phyloP scores from a whole-genome alignment of 2,888 invertebrate genomes.

The Xestia sexstrigata region DNA sequence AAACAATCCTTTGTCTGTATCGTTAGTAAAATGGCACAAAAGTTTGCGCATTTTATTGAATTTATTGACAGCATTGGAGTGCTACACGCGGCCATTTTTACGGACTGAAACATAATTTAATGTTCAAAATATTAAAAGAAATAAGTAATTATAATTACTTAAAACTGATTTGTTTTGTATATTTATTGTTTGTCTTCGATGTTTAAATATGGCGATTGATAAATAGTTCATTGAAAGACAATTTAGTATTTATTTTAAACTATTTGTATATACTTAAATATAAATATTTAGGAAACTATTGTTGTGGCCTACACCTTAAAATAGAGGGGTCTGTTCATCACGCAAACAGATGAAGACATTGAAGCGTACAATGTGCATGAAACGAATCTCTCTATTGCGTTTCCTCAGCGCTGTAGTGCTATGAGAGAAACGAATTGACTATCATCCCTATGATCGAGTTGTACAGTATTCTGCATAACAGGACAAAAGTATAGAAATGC shows the following conservation, averaged over 20 bases:
- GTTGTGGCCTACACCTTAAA: slow-evolving; percentile 66
- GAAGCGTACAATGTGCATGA: slow-evolving; percentile 40
- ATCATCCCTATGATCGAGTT: slow-evolving; percentile 58
- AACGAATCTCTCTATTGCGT: slow-evolving; percentile 52
- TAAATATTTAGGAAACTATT: slow-evolving; percentile 60
- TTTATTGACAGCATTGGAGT: slow-evolving; percentile 64
- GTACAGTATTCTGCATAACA: slow-evolving; percentile 64
- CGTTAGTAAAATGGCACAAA: slow-evolving; percentile 57
- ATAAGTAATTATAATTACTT: slow-evolving; percentile 62
- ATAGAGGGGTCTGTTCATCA: slow-evolving; percentile 54
- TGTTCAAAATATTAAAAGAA: slow-evolving; percentile 66
- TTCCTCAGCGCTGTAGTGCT: slow-evolving; percentile 26
- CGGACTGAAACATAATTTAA: slow-evolving; percentile 69
- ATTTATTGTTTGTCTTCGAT: slow-evolving; percentile 69
- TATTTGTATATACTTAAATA: slow-evolving; percentile 67
- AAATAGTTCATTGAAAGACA: slow-evolving; percentile 69
- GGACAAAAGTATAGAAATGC: slow-evolving; percentile 58
- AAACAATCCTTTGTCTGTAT: slow-evolving; percentile 64
- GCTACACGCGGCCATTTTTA: slow-evolving; percentile 67
- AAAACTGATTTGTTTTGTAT: slow-evolving; percentile 65
- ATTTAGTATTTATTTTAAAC: slow-evolving; percentile 69
- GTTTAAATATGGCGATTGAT: slow-evolving; percentile 66
- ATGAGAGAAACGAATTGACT: slow-evolving; percentile 38
- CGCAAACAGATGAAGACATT: slow-evolving; percentile 23
- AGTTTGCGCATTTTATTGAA: slow-evolving; percentile 66